These are phyloP conservation scores for Phoeniculus purpureus DNA, from an alignment of 2,797 vertebrate species.

Conservation along the genomic window DNA sequence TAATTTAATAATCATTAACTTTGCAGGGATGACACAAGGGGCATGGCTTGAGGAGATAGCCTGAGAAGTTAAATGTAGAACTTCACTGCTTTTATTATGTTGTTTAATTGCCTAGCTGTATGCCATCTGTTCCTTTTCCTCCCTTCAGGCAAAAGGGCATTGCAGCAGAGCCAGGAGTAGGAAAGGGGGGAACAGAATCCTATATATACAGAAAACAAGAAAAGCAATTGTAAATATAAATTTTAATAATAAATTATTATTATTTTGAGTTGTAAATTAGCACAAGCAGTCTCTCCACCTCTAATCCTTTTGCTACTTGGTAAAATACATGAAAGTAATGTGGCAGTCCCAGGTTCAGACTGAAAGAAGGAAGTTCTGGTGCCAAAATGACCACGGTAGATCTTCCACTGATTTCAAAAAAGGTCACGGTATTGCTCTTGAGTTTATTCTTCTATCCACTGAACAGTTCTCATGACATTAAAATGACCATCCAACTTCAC, in stretches of 20 bases:
- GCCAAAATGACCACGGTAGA: not conserved
- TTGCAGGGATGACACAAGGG: not conserved
- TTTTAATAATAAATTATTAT: too few relatives aligned
- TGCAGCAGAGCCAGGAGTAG: not conserved
- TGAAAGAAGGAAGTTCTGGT: not conserved
- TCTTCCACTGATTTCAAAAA: not conserved
- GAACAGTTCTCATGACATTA: not conserved
- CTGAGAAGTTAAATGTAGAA: slow-evolving; percentile 44
- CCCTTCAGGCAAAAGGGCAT: slow-evolving; percentile 40
- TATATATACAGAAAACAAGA: not conserved
- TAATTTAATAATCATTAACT: slow-evolving; percentile 29
- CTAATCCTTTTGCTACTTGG: not conserved
- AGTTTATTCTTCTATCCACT: not conserved
- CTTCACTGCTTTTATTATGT: not conserved
- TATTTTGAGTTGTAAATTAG: not conserved
- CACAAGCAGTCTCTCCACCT: not conserved
- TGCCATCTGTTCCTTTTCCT: slow-evolving; percentile 47
- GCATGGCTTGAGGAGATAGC: slow-evolving; percentile 16
- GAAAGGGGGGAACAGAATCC: not conserved
- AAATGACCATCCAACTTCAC: not conserved
- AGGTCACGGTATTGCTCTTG: not conserved
- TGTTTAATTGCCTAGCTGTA: slow-evolving; percentile 30
- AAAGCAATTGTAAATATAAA: slow-evolving; percentile 21
- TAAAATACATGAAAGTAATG: not conserved
- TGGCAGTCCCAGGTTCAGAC: not conserved